Evolutionary conservation across 2,797 vertebrate genomes (phyloP), one percentile per base, ranked within the genome.

Genomic region (Halcyon leucocephala): DNA sequence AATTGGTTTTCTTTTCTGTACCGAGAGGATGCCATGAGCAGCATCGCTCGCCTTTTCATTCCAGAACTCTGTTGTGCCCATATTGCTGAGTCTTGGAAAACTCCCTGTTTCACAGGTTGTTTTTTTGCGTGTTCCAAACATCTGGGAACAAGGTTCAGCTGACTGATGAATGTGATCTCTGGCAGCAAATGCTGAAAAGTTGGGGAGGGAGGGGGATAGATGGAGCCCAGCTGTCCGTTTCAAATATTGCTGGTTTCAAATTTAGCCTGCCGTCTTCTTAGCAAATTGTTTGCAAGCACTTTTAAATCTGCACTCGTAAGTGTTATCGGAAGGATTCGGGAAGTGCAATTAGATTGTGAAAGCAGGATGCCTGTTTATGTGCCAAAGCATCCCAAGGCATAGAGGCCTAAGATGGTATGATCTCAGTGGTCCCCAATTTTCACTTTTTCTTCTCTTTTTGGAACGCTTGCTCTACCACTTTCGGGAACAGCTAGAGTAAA

Each of bases 21-120:
- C 44, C 64, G 24, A 78, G n/a, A 82, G 54, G 83, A 89, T 65
- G 71, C 61, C 90, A 92, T 37, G 57, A 93, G 48, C 67, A 95
- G 69, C 90, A 87, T 93, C 74, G 54, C 60, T 86, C 73, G 70
- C 60, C 83, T 95, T 97, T 97, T 95, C 90, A 89, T 96, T 95
- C 49, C 35, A 86, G 77, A 95, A 78, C 35, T 64, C 67, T 67
- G 81, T 79, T 90, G 86, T 71, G 70, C 71, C 64, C n/a, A 0
- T 89, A 82, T 61, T 49, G 81, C 86, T 87, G 93, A 92, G 69
- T 69, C 72, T 66, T 87, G 71, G 83, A 82, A 94, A 94, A 94
- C 29, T 95, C 83, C 29, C 29, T 0, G 0, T 65, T 92, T 95
- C 78, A 71, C 92, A 95, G 71, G 91, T 86, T 90, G 64, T 19